Conservation (phyloP, 1,140 invertebrate genomes). For the Hypsibius dujardini region DNA sequence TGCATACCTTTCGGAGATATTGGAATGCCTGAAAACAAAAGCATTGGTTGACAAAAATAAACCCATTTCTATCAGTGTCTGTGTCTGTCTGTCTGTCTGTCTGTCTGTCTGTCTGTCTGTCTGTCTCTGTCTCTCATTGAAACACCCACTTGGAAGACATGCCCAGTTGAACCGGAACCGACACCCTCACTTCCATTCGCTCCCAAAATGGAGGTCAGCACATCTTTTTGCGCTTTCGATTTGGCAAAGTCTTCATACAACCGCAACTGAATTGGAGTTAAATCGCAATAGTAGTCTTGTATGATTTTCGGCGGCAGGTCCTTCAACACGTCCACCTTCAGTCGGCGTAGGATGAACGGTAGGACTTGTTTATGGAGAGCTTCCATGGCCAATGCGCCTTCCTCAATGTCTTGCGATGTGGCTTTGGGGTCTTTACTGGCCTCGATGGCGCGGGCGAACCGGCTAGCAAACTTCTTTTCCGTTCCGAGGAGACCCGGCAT, state of each 20-base stretch:
- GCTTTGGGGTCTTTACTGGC: conserved; percentile 80
- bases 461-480: conserved; percentile 71
- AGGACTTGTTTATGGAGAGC: conserved; percentile 78
- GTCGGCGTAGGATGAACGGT: conserved; percentile 78
- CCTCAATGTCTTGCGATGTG: conserved; percentile 72
- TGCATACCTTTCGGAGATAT: conserved; percentile 92
- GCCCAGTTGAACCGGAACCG: conserved; percentile 21
- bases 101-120: no score
- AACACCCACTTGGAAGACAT: no score
- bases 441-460: conserved; percentile 57
- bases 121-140: no score
- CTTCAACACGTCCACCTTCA: conserved; percentile 91
- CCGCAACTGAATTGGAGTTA: conserved; percentile 64
- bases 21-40: conserved; percentile 85
- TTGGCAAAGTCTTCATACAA: conserved; percentile 85
- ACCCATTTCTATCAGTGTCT: no score
- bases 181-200: neutral
- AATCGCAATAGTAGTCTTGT: conserved; percentile 92
- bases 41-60: no score
- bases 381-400: conserved; percentile 72
- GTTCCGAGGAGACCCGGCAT: conserved; percentile 96
- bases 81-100: no score
- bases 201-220: neutral
- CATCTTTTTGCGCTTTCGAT: conserved; percentile 33
- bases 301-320: conserved; percentile 97